Evolutionary conservation across 2,113 vertebrate species (phyloP).

Genomic region (Ceyx margarethae): DNA sequence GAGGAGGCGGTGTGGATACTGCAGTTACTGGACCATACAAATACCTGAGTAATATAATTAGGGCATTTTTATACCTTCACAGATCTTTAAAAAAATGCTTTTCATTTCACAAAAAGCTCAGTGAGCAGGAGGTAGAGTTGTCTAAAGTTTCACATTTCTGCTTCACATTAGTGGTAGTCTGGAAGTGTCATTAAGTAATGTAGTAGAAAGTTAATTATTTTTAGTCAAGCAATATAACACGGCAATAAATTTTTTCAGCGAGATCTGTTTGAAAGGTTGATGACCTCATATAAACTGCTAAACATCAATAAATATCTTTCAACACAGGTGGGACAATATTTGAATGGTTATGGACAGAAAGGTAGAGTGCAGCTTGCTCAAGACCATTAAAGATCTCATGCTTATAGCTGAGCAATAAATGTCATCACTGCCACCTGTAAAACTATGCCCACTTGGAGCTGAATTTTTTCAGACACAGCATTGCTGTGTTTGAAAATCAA

Average conservation of each 20-base stretch:
- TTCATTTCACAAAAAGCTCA: background rate
- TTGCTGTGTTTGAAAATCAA: slow-evolving; percentile 28
- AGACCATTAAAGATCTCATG: background rate
- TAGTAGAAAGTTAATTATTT: slow-evolving; percentile 60
- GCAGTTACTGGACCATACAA: background rate
- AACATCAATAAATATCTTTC: slow-evolving; percentile 51
- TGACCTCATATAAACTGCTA: slow-evolving; percentile 43
- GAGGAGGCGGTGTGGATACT: background rate
- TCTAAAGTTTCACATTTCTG: background rate
- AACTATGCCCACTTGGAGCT: background rate
- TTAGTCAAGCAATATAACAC: slow-evolving; percentile 27
- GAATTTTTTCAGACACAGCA: background rate
- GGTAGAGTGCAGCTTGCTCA: background rate
- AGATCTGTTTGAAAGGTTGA: background rate
- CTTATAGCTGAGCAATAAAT: background rate
- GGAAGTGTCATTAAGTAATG: slow-evolving; percentile 8
- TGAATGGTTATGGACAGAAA: background rate
- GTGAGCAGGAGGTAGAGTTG: background rate
- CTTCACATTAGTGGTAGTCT: slow-evolving; percentile 16
- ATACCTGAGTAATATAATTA: background rate
- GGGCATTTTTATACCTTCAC: background rate
- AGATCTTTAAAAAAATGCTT: background rate
- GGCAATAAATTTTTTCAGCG: slow-evolving; percentile 56
- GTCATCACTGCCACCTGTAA: background rate
- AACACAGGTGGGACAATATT: background rate